phyloP scores from a whole-genome alignment of 2,113 vertebrate genomes.

The Myanophis thanlyinensis region DNA sequence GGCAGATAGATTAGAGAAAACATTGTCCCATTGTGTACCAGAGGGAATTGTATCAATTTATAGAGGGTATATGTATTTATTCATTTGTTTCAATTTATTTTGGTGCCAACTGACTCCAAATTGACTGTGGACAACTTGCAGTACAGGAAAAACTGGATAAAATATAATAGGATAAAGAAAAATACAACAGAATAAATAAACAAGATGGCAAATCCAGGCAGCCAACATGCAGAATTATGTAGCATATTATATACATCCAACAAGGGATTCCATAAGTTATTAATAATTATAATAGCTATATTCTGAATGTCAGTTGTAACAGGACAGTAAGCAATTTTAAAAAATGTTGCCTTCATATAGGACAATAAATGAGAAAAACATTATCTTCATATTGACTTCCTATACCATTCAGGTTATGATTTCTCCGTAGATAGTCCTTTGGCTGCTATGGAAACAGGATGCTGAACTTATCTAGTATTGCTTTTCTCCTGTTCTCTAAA shows the following conservation, averaged over 20 bases:
- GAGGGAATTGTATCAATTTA: background rate
- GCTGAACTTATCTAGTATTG: background rate
- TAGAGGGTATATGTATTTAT: background rate
- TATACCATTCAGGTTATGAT: background rate
- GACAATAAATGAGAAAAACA: background rate
- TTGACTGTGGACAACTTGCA: background rate
- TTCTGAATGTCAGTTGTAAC: background rate
- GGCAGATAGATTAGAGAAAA: background rate
- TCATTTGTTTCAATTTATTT: background rate
- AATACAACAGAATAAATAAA: background rate
- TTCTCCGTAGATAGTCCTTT: background rate
- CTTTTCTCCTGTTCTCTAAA: background rate
- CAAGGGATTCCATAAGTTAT: background rate
- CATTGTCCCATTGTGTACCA: background rate
- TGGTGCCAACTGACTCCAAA: background rate
- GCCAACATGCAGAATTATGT: background rate
- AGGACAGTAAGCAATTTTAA: background rate
- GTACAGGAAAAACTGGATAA: background rate
- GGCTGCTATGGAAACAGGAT: background rate
- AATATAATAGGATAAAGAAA: background rate
- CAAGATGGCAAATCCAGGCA: background rate
- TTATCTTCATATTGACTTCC: background rate
- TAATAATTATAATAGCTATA: background rate
- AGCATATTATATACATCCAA: background rate
- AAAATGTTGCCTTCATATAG: background rate